A percentile compares a stretch with the other conserved stretches of the same genome.
Evolutionary conservation across 2,797 vertebrate species (phyloP).

Genomic region (Babyrousa celebensis): DNA sequence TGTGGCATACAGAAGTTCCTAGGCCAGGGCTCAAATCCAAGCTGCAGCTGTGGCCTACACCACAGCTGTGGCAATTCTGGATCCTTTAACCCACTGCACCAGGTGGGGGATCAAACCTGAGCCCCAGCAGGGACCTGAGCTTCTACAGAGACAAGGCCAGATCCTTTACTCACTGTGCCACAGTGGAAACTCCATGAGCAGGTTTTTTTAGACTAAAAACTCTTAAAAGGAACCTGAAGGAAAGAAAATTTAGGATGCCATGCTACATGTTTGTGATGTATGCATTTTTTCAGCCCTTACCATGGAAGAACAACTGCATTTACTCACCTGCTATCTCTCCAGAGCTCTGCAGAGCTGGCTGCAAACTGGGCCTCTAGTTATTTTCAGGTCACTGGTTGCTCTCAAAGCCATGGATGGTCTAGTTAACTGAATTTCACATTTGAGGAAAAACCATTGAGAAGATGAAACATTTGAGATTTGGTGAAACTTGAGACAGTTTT

Average conservation of each 20-base stretch:
- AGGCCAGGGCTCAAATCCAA: too few species aligned
- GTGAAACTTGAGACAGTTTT: slow-evolving; percentile 44
- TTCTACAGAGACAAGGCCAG: too few species aligned
- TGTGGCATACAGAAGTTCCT: too few species aligned
- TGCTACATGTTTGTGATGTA: neutral
- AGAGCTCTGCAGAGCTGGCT: neutral
- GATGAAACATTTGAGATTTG: slow-evolving; percentile 42
- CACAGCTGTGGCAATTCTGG: too few species aligned
- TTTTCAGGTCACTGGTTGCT: neutral
- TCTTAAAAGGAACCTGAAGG: neutral
- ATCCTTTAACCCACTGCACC: too few species aligned
- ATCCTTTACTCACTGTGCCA: too few species aligned
- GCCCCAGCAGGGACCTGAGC: too few species aligned
- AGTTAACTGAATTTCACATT: slow-evolving; percentile 61
- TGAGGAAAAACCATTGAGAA: slow-evolving; percentile 50
- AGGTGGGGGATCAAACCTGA: too few species aligned
- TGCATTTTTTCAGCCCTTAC: neutral
- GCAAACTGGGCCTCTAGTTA: neutral
- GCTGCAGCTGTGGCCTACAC: too few species aligned
- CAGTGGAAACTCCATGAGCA: too few species aligned
- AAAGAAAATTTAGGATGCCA: neutral
- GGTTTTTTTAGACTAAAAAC: neutral
- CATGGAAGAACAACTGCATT: neutral
- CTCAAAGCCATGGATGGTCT: neutral
- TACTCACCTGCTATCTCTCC: neutral